Percentiles rank a stretch among this genome's conserved stretches.
These are phyloP conservation scores for Jaculus jaculus DNA, from an alignment of 2,113 vertebrate genomes.

Conservation along the genomic window DNA sequence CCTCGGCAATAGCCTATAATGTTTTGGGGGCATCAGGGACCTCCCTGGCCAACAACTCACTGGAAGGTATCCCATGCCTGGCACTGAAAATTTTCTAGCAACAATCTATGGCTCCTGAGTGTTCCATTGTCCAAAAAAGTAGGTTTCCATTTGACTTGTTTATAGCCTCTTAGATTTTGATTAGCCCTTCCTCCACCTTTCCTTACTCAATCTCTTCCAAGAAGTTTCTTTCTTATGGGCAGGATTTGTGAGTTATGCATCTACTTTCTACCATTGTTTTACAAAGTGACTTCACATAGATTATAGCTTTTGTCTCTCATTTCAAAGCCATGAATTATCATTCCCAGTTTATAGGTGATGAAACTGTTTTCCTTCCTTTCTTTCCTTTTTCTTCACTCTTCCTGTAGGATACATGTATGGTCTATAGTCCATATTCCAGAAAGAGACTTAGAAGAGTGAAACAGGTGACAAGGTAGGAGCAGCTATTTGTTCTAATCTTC, in stretches of 20 bases:
- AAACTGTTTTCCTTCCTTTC: not conserved
- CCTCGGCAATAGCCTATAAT: too few relatives aligned
- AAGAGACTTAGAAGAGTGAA: slow-evolving; percentile 32
- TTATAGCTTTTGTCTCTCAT: slow-evolving; percentile 35
- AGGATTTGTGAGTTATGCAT: not conserved
- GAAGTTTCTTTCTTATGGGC: not conserved
- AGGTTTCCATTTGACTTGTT: too few relatives aligned
- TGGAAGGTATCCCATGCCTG: too few relatives aligned
- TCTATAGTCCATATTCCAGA: not conserved
- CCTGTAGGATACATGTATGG: not conserved
- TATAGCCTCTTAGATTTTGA: too few relatives aligned
- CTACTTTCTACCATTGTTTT: not conserved
- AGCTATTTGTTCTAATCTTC: not conserved
- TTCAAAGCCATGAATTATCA: not conserved
- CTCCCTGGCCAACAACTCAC: too few relatives aligned
- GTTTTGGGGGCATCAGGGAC: too few relatives aligned
- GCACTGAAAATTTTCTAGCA: too few relatives aligned
- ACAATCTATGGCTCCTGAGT: too few relatives aligned
- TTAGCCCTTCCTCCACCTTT: too few relatives aligned
- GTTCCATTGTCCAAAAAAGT: too few relatives aligned
- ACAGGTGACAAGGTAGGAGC: not conserved
- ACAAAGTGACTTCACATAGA: not conserved
- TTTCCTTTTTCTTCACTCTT: not conserved
- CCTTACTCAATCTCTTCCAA: not conserved
- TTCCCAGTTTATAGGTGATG: slow-evolving; percentile 9